Base-by-base conservation (phyloP, 2,797 vertebrate species). In the Serranus cabrilla region DNA sequence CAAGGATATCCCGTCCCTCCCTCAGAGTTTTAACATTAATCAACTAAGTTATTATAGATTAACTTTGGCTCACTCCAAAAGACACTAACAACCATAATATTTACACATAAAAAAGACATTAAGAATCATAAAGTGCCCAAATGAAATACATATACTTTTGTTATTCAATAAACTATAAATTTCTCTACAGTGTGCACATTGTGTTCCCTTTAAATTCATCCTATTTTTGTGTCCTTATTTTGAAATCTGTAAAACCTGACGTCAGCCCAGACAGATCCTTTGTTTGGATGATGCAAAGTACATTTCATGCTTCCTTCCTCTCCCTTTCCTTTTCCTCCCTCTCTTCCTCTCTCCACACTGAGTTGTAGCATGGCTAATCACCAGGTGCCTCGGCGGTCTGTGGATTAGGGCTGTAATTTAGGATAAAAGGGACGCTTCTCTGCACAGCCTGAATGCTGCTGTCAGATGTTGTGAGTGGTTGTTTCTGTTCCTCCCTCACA, bases 61-160 rank as follows among this genome's bases (percentile, higher is more conserved):
- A 59, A 87, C 80, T 91, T 91, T 93, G 93, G 91, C 91, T 92
- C 90, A 90, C 84, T 91, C 83, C 86, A 83, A 87, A 80, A 85
- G 82, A 89, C 78, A 78, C 68, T 70, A 83, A 86, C 79, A 84
- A 80, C 74, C 55, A 57, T 71, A 75, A 70, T 89, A 91, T 91
- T 78, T 90, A 87, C 83, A 88, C 69, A 67, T 59, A 81, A 71
- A 89, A 73, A 88, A 78, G 63, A 89, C 72, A 79, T 73, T 54
- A 70, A 70, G 78, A 67, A 88, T 80, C 61, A 76, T 89, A 93
- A 94, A 93, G 88, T 94, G 89, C 87, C 88, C 79, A 84, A 88
- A 89, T 75, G 8, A 88, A 86, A 85, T 11, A 85, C 75, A 40
- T 55, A n/a, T 25, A 57, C 23, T 50, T 61, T 45, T 54, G n/a